phyloP scores from a whole-genome alignment of 2,797 vertebrate species.

The Dermochelys coriacea region DNA sequence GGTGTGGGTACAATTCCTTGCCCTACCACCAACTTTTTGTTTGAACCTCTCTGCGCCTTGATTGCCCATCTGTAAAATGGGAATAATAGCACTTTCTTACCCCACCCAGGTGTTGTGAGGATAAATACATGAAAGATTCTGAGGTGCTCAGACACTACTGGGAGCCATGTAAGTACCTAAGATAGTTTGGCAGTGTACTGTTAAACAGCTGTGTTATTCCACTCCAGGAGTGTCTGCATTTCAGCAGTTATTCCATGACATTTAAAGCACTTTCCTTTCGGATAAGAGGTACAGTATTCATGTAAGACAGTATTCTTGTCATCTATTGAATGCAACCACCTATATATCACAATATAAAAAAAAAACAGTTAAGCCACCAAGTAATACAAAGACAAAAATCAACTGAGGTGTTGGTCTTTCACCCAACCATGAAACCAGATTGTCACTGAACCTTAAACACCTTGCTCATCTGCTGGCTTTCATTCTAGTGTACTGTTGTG shows the following conservation, averaged over 20 bases:
- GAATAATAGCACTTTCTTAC: too few relatives aligned
- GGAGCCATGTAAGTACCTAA: neutral
- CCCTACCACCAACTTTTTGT: neutral
- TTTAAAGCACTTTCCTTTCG: neutral
- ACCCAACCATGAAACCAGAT: neutral
- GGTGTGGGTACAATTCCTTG: accelerated
- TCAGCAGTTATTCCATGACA: neutral
- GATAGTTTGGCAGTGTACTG: neutral
- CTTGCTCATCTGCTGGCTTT: neutral
- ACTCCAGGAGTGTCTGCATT: neutral
- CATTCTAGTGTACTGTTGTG: neutral
- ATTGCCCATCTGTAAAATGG: too few relatives aligned
- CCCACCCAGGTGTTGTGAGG: neutral
- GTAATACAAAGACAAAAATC: neutral
- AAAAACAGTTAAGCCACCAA: neutral
- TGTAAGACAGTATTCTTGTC: neutral
- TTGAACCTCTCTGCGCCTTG: neutral
- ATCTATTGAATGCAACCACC: neutral
- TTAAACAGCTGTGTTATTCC: accelerated
- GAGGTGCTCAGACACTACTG: neutral
- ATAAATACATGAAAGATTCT: neutral
- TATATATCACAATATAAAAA: neutral
- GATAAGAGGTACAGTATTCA: neutral
- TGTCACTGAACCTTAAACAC: accelerated
- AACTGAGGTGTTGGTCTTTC: neutral